These are phyloP conservation scores for Myotis planiceps DNA, from an alignment of 2,797 vertebrate genomes.

Conservation along the genomic window DNA sequence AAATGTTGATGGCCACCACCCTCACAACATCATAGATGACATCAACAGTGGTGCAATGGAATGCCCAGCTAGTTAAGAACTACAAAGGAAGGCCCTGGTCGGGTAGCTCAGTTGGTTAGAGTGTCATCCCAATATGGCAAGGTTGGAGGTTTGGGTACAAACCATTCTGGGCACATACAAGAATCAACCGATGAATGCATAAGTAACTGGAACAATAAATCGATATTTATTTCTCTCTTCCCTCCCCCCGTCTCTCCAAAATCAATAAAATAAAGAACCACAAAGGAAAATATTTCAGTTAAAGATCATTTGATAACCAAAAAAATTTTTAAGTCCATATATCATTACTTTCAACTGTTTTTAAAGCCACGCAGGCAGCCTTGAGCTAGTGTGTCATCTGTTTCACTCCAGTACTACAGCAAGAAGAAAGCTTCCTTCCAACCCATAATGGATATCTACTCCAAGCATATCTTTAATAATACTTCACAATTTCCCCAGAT, in stretches of 20 bases:
- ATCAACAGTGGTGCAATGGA: background rate
- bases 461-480: constrained; percentile 71
- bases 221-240: background rate
- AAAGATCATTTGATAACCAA: background rate
- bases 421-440: constrained; percentile 77
- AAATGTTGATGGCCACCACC: background rate
- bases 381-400: constrained; percentile 76
- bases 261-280: background rate
- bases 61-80: background rate
- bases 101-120: background rate
- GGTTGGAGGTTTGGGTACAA: background rate
- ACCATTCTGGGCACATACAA: background rate
- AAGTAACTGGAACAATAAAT: background rate
- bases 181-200: background rate
- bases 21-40: background rate
- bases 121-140: background rate
- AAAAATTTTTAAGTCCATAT: background rate
- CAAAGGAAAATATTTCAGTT: background rate
- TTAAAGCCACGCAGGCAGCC: background rate
- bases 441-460: constrained; percentile 76
- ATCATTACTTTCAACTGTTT: constrained; percentile 9
- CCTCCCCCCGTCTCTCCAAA: background rate
- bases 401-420: constrained; percentile 74
- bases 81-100: background rate
- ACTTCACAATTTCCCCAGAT: constrained; percentile 83